These are phyloP conservation scores for Geotrupes spiniger DNA, from an alignment of 2,888 invertebrate species.

Conservation along the genomic window DNA sequence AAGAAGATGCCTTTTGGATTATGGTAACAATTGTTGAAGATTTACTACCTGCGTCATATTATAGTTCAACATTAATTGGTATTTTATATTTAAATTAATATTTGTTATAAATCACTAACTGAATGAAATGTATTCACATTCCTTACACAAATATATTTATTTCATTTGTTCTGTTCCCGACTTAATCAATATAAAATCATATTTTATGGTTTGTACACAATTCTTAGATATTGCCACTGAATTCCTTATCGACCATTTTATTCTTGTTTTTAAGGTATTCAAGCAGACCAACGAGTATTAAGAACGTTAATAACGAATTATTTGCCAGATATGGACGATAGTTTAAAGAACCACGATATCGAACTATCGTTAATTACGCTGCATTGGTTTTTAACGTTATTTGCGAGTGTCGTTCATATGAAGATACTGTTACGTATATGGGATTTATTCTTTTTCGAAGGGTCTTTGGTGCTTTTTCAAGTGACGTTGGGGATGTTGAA, in stretches of 20 bases:
- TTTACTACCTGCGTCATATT: constrained; percentile 94
- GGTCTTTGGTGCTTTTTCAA: constrained; percentile 92
- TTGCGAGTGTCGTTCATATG: constrained; percentile 95
- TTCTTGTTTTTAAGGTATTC: constrained; percentile 61
- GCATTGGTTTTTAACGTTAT: constrained; percentile 97
- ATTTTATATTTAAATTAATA: neutral
- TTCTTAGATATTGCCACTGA: too few relatives aligned
- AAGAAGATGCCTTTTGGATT: constrained; percentile 99
- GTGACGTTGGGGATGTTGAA: constrained; percentile 92
- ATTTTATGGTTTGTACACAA: too few relatives aligned
- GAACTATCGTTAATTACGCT: constrained; percentile 93
- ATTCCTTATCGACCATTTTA: too few relatives aligned
- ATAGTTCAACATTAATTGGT: constrained; percentile 87
- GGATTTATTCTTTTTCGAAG: constrained; percentile 97
- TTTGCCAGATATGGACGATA: constrained; percentile 84
- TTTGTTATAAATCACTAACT: neutral
- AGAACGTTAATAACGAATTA: constrained; percentile 87
- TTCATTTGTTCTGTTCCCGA: neutral
- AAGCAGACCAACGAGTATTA: constrained; percentile 96
- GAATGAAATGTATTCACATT: too few relatives aligned
- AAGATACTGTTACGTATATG: constrained; percentile 90
- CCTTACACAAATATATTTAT: too few relatives aligned
- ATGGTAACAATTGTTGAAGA: constrained; percentile 99
- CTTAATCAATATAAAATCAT: too few relatives aligned
- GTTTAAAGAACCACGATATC: constrained; percentile 91